Percentiles rank a stretch among this genome's conserved stretches.
phyloP scores from a whole-genome alignment of 2,113 vertebrate genomes.

The Procavia capensis region DNA sequence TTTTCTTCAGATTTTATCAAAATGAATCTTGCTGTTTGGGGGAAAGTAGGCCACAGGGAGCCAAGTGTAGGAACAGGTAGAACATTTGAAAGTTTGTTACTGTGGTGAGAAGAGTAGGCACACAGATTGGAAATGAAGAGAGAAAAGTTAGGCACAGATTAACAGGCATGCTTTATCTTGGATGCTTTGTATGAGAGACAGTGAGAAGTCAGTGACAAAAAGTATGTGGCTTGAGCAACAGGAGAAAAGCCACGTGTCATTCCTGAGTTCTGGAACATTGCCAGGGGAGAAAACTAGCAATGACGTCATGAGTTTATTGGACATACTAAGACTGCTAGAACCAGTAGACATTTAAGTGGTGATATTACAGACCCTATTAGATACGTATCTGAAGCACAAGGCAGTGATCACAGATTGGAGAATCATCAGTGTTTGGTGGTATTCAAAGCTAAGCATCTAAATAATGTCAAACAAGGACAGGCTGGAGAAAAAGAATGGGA shows the following conservation, averaged over 20 bases:
- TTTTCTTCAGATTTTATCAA: not conserved
- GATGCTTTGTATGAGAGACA: not conserved
- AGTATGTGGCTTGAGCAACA: not conserved
- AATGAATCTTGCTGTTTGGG: not conserved
- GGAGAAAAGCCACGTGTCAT: not conserved
- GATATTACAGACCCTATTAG: not conserved
- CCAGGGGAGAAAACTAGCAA: not conserved
- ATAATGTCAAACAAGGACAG: not conserved
- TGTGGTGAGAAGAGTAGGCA: not conserved
- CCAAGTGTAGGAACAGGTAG: not conserved
- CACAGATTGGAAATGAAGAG: not conserved
- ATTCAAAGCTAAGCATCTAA: not conserved
- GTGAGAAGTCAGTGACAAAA: not conserved
- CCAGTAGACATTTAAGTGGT: not conserved
- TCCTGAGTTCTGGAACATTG: not conserved
- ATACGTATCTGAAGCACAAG: not conserved
- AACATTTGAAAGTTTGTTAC: not conserved
- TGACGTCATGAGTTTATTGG: not conserved
- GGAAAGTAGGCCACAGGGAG: not conserved
- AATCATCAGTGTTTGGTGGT: not conserved
- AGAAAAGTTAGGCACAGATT: not conserved
- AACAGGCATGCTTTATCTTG: not conserved
- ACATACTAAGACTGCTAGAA: not conserved
- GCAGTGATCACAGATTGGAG: not conserved
- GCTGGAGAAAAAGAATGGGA: not conserved